phyloP scores from a whole-genome alignment of 2,888 invertebrate species.

The Himalopsyche japonica region DNA sequence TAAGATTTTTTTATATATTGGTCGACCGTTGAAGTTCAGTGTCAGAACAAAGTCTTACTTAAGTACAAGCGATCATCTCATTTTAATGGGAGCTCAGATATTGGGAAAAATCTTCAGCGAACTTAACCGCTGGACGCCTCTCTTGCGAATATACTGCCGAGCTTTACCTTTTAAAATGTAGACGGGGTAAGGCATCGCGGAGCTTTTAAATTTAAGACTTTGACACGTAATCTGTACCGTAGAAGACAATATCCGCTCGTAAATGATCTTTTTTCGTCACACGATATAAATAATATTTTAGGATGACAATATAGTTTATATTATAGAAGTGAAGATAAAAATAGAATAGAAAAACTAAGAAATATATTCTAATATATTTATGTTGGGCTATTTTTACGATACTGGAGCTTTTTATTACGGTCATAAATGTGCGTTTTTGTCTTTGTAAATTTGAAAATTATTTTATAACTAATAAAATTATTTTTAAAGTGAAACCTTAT shows the following conservation, averaged over 20 bases:
- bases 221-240: background rate
- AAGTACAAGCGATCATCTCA: background rate
- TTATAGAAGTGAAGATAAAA: too few relatives aligned
- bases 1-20: too few relatives aligned
- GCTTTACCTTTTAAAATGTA: background rate
- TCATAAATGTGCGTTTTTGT: too few relatives aligned
- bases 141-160: background rate
- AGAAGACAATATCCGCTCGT: background rate
- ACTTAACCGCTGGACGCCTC: background rate
- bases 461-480: too few relatives aligned
- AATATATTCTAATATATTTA: background rate
- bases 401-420: too few relatives aligned
- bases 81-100: background rate
- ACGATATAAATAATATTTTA: background rate
- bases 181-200: background rate
- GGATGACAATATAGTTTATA: background rate
- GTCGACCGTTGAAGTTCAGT: background rate
- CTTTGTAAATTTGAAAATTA: too few relatives aligned
- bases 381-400: too few relatives aligned
- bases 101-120: background rate
- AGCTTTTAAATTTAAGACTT: background rate
- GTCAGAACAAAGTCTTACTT: background rate
- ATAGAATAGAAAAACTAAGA: background rate
- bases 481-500: too few relatives aligned
- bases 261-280: background rate